Evolutionary conservation across 2,797 vertebrate species (phyloP), one percentile per base, ranked within the genome.

Genomic region (Dipus sagitta): DNA sequence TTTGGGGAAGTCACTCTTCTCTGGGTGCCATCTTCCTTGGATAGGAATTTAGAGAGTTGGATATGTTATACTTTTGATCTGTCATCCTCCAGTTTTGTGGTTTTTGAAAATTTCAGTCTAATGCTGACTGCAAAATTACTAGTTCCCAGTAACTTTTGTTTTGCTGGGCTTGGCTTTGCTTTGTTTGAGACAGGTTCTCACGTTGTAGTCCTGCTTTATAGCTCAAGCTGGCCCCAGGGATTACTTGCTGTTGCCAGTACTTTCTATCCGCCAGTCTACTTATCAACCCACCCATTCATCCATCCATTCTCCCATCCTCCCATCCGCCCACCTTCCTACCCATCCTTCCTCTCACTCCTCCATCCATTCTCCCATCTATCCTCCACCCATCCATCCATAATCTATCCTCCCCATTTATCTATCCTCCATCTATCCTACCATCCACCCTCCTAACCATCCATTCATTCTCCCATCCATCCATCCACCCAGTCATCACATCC

Each of bases 71-170:
- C 21, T 28, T 65, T 86, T 58, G n/a, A 23, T 81, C 32, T 67
- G 15, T 72, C 52, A 64, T 68, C 77, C 72, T 72, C 34, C 17
- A 26, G 28, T 64, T 92, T 75, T 90, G 32, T 54, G 13, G 10
- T 77, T 86, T 92, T 77, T 74, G 54, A 75, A 85, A 88, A 78
- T 78, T 76, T 90, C 38, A 82, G 28, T 67, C 34, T 62, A 47
- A 84, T 75, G 30, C 42, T 70, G 72, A 58, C 76, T 89, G 54
- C 77, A 58, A 95, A 88, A 62, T 54, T 71, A 47, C 54, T 34
- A 58, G 30, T 86, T 88, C 6, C 26, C n/a, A 38, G 0, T 52
- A 76, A 32, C 78, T 81, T 81, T 54, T 71, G 9, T 26, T 54
- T 86, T 38, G 47, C 18, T 71, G 32, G 10, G 23, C 23, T 54